Evolutionary conservation across 2,888 invertebrate species (phyloP), one percentile per base, ranked within the genome.

Genomic region (Cosmorhoe ocellata): DNA sequence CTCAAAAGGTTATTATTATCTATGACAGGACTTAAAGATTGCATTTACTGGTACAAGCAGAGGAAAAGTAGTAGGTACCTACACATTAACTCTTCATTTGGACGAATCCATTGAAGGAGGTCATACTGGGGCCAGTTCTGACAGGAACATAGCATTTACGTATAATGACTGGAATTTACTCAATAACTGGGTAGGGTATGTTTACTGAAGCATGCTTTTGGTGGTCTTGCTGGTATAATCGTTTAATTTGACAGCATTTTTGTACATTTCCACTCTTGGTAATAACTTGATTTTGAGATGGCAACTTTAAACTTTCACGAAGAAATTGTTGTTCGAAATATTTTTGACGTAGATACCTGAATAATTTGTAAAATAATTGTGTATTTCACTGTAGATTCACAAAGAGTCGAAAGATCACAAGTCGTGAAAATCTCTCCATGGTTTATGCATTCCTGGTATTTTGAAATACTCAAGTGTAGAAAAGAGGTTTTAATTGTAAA

Each of bases 131-230:
- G 36, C 27, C 12, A 31, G 31, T 40, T 41, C 46, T 47, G 53
- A 54, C 58, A 56, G 51, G 42, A 54, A 56, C 53, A 58, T 39
- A 47, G 47, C 52, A 58, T 45, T 61, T 58, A 61, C 45, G 51
- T 48, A 51, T 36, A 61, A 61, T 58, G 33, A 54, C 54, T 44
- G 48, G 40, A 40, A 56, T 61, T 56, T 58, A 22, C 31, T 40
- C 32, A 24, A 24, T 24, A 24, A 24, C 24, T 1, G 5, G 24
- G 24, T 24, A 24, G 24, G 7, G 24, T 24, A 5, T 49, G 38
- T 54, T 54, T 51, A 39, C 52, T 39, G 18, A 55, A 26, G 38
- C 37, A 26, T 46, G 11, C 22, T 51, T 45, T 38, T 38, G 46
- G 51, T 52, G 47, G 42, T 47, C 40, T 32, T 38, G 51, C 40